Percentiles rank a stretch among this genome's conserved stretches.
phyloP scores from a whole-genome alignment of 2,888 invertebrate genomes.

The Epicampocera succincta region DNA sequence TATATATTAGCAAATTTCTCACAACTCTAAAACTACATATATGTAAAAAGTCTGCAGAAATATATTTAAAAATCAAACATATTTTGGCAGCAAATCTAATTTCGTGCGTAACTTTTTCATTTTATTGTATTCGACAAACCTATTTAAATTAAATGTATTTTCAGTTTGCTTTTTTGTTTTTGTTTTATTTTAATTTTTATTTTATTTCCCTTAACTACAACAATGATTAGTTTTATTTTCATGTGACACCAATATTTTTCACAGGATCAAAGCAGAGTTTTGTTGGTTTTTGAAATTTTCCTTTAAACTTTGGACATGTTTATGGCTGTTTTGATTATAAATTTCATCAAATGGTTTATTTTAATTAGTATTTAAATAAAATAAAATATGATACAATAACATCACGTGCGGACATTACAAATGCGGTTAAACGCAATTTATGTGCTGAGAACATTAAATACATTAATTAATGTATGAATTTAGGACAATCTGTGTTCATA shows the following conservation, averaged over 20 bases:
- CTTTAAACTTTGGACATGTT: neutral
- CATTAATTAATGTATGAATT: neutral
- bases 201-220: neutral
- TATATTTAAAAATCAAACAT: too few relatives aligned
- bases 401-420: slow-evolving; percentile 5
- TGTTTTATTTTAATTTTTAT: too few relatives aligned
- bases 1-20: too few relatives aligned
- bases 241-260: slow-evolving; percentile 16
- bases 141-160: too few relatives aligned
- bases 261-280: too few relatives aligned
- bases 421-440: slow-evolving; percentile 2
- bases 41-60: too few relatives aligned
- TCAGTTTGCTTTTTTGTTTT: too few relatives aligned
- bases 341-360: slow-evolving; percentile 24
- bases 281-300: too few relatives aligned
- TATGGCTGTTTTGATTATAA: slow-evolving; percentile 4
- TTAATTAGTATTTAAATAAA: slow-evolving; percentile 16
- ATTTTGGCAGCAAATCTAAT: too few relatives aligned
- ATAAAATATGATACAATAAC: neutral
- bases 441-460: neutral
- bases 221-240: neutral
- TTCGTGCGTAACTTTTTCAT: too few relatives aligned
- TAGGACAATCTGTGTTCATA: neutral
- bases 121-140: too few relatives aligned
- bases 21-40: too few relatives aligned